These are phyloP conservation scores for Micrasema longulum DNA, from an alignment of 1,140 invertebrate species.

Conservation along the genomic window DNA sequence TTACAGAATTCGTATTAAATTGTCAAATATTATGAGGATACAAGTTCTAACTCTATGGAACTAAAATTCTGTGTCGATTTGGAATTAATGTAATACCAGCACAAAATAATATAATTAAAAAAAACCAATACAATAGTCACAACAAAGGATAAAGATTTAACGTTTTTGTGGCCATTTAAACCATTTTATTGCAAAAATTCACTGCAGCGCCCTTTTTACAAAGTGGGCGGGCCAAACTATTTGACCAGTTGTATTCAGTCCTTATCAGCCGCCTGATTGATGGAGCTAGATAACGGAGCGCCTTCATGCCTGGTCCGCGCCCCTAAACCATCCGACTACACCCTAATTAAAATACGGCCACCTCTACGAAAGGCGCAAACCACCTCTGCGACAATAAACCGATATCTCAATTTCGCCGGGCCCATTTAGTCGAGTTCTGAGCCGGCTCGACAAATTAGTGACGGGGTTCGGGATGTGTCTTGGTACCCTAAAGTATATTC, in stretches of 20 bases:
- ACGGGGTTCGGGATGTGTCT: conserved; percentile 11
- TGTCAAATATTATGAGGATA: too few relatives aligned
- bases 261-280: conserved; percentile 50
- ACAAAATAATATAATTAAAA: too few relatives aligned
- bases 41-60: too few relatives aligned
- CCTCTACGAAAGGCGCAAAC: neutral
- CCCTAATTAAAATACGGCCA: conserved; percentile 14
- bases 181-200: too few relatives aligned
- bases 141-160: too few relatives aligned
- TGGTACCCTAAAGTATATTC: conserved; percentile 32
- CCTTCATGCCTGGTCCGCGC: conserved; percentile 32
- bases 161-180: too few relatives aligned
- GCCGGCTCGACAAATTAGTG: neutral
- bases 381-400: neutral
- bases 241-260: conserved; percentile 36
- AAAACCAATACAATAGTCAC: too few relatives aligned
- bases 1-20: too few relatives aligned
- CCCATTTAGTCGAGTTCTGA: neutral
- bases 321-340: neutral
- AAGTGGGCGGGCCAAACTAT: conserved; percentile 7
- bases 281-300: conserved; percentile 47
- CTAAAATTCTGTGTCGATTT: too few relatives aligned
- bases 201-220: conserved; percentile 1
- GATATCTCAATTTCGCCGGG: too few relatives aligned
- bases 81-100: too few relatives aligned